Conservation (phyloP, 2,888 invertebrate species). For the Cephonodes hylas region DNA sequence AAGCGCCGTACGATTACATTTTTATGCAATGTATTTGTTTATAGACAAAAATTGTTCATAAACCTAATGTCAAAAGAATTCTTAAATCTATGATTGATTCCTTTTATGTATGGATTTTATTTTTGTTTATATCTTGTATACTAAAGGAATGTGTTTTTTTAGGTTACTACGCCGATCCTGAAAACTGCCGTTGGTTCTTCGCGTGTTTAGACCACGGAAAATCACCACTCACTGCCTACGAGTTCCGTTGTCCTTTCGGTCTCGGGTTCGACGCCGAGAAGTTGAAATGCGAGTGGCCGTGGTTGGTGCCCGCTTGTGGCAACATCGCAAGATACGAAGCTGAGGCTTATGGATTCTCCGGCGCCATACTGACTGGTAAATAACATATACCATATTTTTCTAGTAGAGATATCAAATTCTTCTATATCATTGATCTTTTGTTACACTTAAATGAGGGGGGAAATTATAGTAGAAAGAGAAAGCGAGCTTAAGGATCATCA, state of each 20-base stretch:
- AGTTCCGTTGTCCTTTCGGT: constrained; percentile 91
- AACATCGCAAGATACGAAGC: constrained; percentile 78
- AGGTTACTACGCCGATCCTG: constrained; percentile 90
- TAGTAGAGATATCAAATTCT: too few species aligned
- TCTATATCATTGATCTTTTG: too few species aligned
- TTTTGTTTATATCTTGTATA: constrained; percentile 7
- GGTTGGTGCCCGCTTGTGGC: constrained; percentile 85
- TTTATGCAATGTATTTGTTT: too few species aligned
- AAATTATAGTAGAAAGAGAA: constrained; percentile 6
- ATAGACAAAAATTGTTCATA: too few species aligned
- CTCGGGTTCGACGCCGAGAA: constrained; percentile 87
- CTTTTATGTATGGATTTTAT: too few species aligned
- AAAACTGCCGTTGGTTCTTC: constrained; percentile 92
- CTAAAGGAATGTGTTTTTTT: neutral
- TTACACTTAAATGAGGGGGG: too few species aligned
- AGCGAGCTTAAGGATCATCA: too few species aligned
- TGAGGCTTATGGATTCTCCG: constrained; percentile 70
- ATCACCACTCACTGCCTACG: constrained; percentile 84
- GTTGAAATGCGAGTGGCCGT: constrained; percentile 90
- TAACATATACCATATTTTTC: neutral
- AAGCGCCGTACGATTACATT: too few species aligned
- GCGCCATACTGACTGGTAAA: constrained; percentile 65
- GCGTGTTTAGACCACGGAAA: constrained; percentile 88
- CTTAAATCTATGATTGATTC: too few species aligned
- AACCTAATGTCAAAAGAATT: too few species aligned